These are phyloP conservation scores for Ascaphus truei DNA, from an alignment of 2,113 vertebrate genomes.

Conservation along the genomic window DNA sequence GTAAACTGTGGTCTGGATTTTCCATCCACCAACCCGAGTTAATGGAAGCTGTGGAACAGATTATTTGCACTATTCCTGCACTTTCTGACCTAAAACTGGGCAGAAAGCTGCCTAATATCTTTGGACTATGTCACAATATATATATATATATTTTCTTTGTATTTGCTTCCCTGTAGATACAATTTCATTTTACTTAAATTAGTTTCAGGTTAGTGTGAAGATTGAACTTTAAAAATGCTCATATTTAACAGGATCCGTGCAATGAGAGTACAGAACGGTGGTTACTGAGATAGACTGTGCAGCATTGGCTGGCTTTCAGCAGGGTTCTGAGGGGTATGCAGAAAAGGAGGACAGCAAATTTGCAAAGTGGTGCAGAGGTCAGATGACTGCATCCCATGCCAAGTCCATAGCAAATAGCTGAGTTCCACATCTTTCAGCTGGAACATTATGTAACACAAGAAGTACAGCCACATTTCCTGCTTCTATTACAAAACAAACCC, in stretches of 20 bases:
- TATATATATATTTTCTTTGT: neutral
- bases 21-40: no score
- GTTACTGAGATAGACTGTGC: neutral
- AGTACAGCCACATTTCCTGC: neutral
- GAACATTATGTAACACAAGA: neutral
- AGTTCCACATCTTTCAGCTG: neutral
- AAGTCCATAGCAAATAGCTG: constrained; percentile 3
- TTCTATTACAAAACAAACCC: no score
- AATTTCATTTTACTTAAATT: constrained; percentile 7
- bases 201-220: neutral
- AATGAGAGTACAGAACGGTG: neutral
- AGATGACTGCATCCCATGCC: neutral
- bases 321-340: neutral
- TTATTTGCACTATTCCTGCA: no score
- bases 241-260: neutral
- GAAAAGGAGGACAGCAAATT: neutral
- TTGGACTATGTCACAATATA: no score
- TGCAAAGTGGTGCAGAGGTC: neutral
- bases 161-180: neutral
- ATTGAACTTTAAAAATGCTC: neutral
- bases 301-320: neutral
- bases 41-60: no score
- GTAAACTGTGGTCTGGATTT: no score
- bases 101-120: no score
- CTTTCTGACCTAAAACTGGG: no score